These are phyloP conservation scores for Pocillopora verrucosa DNA, from an alignment of 64 coral and sea anemone genomes.

Conservation along the genomic window DNA sequence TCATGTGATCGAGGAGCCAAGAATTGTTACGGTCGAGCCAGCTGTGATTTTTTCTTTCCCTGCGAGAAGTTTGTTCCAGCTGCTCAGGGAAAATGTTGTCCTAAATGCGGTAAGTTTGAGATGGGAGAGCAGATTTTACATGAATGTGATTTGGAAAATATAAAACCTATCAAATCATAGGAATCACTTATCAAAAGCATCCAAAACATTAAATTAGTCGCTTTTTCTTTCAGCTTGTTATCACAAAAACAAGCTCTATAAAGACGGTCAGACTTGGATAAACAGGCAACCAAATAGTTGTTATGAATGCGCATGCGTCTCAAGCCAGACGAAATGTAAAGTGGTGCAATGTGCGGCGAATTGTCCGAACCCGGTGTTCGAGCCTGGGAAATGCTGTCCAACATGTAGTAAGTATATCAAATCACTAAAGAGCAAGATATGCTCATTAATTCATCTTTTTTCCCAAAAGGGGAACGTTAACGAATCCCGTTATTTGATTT, in stretches of 20 bases:
- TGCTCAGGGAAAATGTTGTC: constrained; percentile 9
- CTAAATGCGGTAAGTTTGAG: constrained; percentile 14
- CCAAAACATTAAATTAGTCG: background rate
- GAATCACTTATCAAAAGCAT: no score
- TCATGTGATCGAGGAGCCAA: constrained; percentile 2
- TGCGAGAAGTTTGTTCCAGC: constrained; percentile 15
- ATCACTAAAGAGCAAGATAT: background rate
- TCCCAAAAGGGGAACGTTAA: background rate
- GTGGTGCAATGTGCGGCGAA: background rate
- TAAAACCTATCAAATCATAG: no score
- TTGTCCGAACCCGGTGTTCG: constrained; percentile 9
- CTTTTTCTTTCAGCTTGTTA: constrained; percentile 13
- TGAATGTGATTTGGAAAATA: no score
- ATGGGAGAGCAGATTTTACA: no score
- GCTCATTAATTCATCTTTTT: background rate
- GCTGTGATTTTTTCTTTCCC: constrained; percentile 12
- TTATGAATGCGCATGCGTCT: constrained; percentile 10
- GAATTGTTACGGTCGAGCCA: background rate
- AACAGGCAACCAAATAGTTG: background rate
- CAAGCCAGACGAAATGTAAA: background rate
- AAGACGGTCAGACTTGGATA: constrained; percentile 24
- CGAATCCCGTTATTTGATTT: no score
- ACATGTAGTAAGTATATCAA: background rate
- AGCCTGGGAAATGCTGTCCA: constrained; percentile 32
- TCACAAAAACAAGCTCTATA: background rate